Base-by-base conservation (phyloP, 64 coral and sea anemone genomes). In the Actinia equina region DNA sequence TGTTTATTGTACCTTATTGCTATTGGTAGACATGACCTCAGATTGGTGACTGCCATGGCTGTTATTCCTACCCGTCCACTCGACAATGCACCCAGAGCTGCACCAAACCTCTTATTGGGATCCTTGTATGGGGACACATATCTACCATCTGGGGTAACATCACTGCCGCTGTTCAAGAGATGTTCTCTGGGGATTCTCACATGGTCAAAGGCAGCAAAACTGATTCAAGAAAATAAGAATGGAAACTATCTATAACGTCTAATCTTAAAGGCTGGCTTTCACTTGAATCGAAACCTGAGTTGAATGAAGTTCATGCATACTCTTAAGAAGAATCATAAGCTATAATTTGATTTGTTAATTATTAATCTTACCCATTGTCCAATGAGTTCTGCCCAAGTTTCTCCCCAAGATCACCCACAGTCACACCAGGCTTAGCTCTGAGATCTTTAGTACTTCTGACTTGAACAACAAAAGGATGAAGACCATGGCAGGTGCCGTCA, bases 101-200 rank as follows among this genome's bases (percentile, higher is more conserved):
- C 97, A 86, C 93, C 97, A 93, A 99, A 99, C 59, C 97, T 90
- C 54, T 99, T 99, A 51, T 90, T 92, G 59, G 97, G 97, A 81
- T 99, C 97, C 88, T 99, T 99, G 79, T 88, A 93, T 14, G 88
- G 81, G 0, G 97, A 88, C 9, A 99, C 86, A 89, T 99, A 99
- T 85, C 82, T 88, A 9, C 97, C 97, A 83, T 85, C 97, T 46
- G 93, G 88, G 18, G 93, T 95, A n/a, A 99, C 97, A 59, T 99
- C 90, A 77, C 93, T 91, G 59, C 89, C 89, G 37, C 65, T 95
- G 77, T 93, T 99, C 53, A 99, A 79, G 7, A 99, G 79, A 85
- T 90, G 79, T 20, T 88, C 86, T 58, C 93, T 79, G 86, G 97
- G 93, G 26, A 99, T 95, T 42, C 82, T 88, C 12, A 99, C 97